Percentiles rank a stretch among this genome's conserved stretches.
Evolutionary conservation across 2,888 invertebrate species (phyloP).

Genomic region (Agriopis marginaria): DNA sequence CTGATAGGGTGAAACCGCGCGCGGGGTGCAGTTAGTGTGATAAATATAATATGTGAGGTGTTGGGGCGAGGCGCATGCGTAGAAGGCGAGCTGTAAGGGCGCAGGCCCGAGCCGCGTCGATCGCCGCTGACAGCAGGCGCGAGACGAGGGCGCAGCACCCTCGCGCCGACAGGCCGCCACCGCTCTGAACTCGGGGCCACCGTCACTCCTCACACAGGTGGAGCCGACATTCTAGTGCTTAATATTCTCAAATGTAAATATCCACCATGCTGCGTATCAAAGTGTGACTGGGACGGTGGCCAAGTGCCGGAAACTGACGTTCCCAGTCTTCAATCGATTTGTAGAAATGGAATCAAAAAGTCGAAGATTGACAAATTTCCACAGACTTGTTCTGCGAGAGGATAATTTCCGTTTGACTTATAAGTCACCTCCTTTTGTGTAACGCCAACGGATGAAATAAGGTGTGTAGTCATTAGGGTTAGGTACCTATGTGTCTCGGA

Average conservation of each 20-base stretch:
- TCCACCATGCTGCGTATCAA: background rate
- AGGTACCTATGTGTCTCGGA: background rate
- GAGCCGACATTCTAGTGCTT: background rate
- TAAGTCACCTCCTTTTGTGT: constrained; percentile 8
- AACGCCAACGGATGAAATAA: constrained; percentile 16
- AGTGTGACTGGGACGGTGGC: background rate
- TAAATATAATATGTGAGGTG: constrained; percentile 11
- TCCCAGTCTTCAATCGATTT: constrained; percentile 4
- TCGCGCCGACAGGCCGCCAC: constrained; percentile 24
- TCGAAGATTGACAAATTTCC: background rate
- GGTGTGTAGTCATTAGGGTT: constrained; percentile 4
- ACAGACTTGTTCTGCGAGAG: background rate
- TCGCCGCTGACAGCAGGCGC: constrained; percentile 41
- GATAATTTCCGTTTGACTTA: constrained; percentile 9
- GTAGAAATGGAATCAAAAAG: constrained; percentile 7
- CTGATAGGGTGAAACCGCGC: background rate
- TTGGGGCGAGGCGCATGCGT: constrained; percentile 51
- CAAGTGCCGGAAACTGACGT: background rate
- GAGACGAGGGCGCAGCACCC: constrained; percentile 43
- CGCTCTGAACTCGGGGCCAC: constrained; percentile 13
- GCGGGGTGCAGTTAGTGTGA: background rate
- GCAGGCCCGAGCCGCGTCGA: constrained; percentile 43
- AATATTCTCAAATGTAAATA: background rate
- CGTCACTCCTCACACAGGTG: background rate
- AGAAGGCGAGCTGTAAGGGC: constrained; percentile 45